Percentiles rank a stretch among this genome's conserved stretches.
Conservation (phyloP, 2,888 invertebrate genomes). For the Dioctria rufipes region DNA sequence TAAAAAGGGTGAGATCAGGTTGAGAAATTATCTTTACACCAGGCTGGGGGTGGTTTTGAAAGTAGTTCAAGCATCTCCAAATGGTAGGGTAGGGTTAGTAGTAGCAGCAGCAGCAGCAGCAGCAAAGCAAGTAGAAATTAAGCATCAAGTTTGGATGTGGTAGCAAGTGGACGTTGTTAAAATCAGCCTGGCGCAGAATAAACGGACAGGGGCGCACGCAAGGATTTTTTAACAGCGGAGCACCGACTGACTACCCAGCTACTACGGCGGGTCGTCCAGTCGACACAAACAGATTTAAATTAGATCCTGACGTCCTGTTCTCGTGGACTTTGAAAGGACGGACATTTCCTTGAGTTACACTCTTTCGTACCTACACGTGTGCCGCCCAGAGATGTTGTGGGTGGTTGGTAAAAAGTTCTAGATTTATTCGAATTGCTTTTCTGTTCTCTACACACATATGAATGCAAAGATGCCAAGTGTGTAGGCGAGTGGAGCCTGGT, state of each 20-base stretch:
- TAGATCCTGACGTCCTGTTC: slow-evolving; percentile 45
- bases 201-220: slow-evolving; percentile 27
- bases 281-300: slow-evolving; percentile 55
- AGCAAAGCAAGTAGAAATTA: not conserved
- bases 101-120: not conserved
- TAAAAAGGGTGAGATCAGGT: slow-evolving; percentile 56
- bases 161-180: slow-evolving; percentile 26
- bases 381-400: slow-evolving; percentile 6
- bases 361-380: slow-evolving; percentile 22
- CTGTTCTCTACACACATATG: not conserved
- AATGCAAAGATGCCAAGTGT: slow-evolving; percentile 31
- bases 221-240: slow-evolving; percentile 24
- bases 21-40: slow-evolving; percentile 57
- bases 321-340: slow-evolving; percentile 52
- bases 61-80: slow-evolving; percentile 10
- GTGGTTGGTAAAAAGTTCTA: not conserved
- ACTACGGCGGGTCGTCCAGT: not conserved
- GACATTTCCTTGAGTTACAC: slow-evolving; percentile 56
- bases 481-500: not conserved
- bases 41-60: not conserved
- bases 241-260: not conserved
- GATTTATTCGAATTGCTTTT: slow-evolving; percentile 15
- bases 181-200: slow-evolving; percentile 12
- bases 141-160: not conserved
- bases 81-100: not conserved